phyloP scores from a whole-genome alignment of 2,888 invertebrate genomes.

The Strigamia crassipes region DNA sequence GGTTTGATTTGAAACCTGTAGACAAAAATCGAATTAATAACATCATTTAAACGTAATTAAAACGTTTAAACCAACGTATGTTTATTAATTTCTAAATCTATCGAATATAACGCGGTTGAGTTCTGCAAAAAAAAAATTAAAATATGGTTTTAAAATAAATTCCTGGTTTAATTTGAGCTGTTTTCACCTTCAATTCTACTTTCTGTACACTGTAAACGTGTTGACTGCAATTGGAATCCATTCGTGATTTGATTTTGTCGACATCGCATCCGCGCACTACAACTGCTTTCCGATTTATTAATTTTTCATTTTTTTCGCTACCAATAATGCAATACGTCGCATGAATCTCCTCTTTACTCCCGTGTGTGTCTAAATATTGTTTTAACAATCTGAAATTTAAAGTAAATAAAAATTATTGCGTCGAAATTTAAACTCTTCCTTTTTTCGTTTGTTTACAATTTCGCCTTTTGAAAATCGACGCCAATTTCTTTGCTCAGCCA shows the following conservation, averaged over 20 bases:
- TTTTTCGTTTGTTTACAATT: constrained; percentile 8
- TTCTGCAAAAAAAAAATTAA: background rate
- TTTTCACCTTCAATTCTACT: background rate
- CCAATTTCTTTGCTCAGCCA: constrained; percentile 1
- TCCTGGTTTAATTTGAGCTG: background rate
- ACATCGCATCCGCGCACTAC: constrained; percentile 5
- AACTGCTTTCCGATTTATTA: background rate
- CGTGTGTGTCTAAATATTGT: background rate
- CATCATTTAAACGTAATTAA: background rate
- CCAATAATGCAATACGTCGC: background rate
- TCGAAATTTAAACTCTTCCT: background rate
- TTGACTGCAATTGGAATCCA: background rate
- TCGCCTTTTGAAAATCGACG: constrained; percentile 1
- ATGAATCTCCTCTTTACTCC: background rate
- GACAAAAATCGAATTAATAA: background rate
- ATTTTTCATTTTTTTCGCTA: background rate
- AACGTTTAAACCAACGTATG: background rate
- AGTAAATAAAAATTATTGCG: background rate
- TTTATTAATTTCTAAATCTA: background rate
- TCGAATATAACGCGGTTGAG: background rate
- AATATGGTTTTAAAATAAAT: background rate
- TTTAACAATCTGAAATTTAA: background rate
- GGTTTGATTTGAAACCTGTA: background rate
- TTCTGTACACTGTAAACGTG: constrained; percentile 1
- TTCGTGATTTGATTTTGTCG: background rate